phyloP scores from a whole-genome alignment of 2,888 invertebrate species.

The Erebia palarica region DNA sequence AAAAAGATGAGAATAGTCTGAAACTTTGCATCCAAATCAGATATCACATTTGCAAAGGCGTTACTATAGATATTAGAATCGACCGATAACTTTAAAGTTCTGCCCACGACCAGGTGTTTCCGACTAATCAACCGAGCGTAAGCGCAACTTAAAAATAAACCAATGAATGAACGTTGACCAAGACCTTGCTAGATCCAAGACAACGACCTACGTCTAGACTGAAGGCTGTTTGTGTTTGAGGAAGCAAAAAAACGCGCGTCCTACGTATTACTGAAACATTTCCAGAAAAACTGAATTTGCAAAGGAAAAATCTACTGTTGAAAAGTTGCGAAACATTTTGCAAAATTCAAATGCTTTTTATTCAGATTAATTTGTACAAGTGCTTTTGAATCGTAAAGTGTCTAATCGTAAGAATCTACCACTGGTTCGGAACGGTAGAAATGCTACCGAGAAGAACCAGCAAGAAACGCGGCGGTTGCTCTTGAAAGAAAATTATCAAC shows the following conservation, averaged over 20 bases:
- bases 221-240: slow-evolving; percentile 39
- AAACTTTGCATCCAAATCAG: neutral
- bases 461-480: no score
- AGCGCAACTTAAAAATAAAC: slow-evolving; percentile 56
- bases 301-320: neutral
- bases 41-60: slow-evolving; percentile 11
- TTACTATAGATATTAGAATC: neutral
- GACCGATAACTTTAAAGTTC: slow-evolving; percentile 22
- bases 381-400: no score
- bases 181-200: slow-evolving; percentile 55
- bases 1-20: neutral
- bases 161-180: slow-evolving; percentile 56
- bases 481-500: no score
- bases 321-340: neutral
- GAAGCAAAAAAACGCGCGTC: slow-evolving; percentile 20
- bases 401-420: no score
- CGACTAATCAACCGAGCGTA: slow-evolving; percentile 36
- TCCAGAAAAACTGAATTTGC: neutral
- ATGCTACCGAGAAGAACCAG: no score
- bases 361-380: no score
- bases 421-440: no score
- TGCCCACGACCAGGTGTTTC: slow-evolving; percentile 42
- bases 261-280: neutral
- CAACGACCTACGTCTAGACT: slow-evolving; percentile 50
- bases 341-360: no score